A percentile compares a stretch with the other conserved stretches of the same genome.
phyloP scores from a whole-genome alignment of 1,140 invertebrate species.

The Solenopsis fugax region DNA sequence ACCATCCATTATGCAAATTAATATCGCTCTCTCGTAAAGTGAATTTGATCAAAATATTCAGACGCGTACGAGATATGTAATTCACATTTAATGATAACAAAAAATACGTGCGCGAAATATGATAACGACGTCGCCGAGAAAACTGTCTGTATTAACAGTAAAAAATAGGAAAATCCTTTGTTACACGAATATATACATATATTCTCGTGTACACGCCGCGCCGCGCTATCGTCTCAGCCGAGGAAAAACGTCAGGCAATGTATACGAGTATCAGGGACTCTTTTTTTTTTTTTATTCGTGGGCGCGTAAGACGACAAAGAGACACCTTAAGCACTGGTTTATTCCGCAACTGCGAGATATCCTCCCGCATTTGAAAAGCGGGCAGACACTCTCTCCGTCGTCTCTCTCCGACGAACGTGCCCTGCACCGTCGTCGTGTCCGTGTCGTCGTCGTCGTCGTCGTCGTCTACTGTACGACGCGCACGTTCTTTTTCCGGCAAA shows the following conservation, averaged over 20 bases:
- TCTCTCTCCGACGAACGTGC: constrained; percentile 67
- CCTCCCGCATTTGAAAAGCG: constrained; percentile 48
- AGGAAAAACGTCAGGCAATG: constrained; percentile 22
- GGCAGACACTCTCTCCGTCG: background rate
- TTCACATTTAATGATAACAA: constrained; percentile 5
- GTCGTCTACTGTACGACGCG: constrained; percentile 49
- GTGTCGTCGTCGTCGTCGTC: too few species aligned
- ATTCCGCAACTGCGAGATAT: constrained; percentile 63
- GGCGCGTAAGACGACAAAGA: constrained; percentile 66
- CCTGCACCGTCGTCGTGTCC: constrained; percentile 30
- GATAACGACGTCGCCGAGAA: constrained; percentile 21
- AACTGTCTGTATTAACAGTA: constrained; percentile 1
- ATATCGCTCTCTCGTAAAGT: constrained; percentile 37
- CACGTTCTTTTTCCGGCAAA: constrained; percentile 71
- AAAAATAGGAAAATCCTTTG: constrained; percentile 27
- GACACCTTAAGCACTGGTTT: constrained; percentile 68
- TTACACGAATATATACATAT: background rate
- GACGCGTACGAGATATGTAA: constrained; percentile 12
- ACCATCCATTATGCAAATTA: constrained; percentile 49
- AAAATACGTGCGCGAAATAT: constrained; percentile 9
- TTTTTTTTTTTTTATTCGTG: constrained; percentile 63
- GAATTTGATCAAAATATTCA: constrained; percentile 54
- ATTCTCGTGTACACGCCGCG: background rate
- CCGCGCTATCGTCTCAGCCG: background rate
- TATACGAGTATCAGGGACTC: constrained; percentile 57